Evolutionary conservation across 2,113 vertebrate genomes (phyloP), one percentile per base, ranked within the genome.

Genomic region (Malurus melanocephalus): DNA sequence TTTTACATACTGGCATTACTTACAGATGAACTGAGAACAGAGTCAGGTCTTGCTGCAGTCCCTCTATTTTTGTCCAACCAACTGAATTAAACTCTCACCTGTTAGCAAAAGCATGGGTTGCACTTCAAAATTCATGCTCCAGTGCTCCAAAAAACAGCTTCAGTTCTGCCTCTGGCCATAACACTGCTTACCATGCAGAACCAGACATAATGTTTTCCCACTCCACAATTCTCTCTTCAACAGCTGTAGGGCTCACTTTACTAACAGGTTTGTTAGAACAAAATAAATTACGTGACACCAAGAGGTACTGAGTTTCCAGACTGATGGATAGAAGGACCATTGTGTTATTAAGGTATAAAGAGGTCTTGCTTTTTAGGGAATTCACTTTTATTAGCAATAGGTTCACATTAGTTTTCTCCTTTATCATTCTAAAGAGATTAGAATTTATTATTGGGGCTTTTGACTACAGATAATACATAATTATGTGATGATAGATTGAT

Each of bases 381-480:
- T 88, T 74, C 28, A 43, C 46, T 94, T 93, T 88, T 92, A 88
- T 86, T 89, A 84, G 51, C 65, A 88, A 38, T 35, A 86, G 7
- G 11, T 68, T 75, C 57, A 57, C 18, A 57, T 86, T 83, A 53
- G 40, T 83, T 91, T 92, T 80, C 80, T 78, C 46, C 61, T 89
- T 88, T 74, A 80, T 86, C 48, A 68, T 82, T 86, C 76, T 78
- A 91, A 91, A 9, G 73, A 80, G 80, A 88, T 87, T 85, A 89
- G 26, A 80, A 65, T 71, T 87, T 89, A 91, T 82, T 92, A 89
- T 18, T 80, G 65, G 69, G 38, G 49, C 42, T 86, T 91, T 93
- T 85, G 77, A 57, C 33, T 86, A 56, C 45, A 35, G 64, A 61
- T 91, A 83, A 85, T 64, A 57, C 51, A 45, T 87, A 89, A 91